Conservation (phyloP, 2,888 invertebrate genomes). For the Chaetoderma sp. region DNA sequence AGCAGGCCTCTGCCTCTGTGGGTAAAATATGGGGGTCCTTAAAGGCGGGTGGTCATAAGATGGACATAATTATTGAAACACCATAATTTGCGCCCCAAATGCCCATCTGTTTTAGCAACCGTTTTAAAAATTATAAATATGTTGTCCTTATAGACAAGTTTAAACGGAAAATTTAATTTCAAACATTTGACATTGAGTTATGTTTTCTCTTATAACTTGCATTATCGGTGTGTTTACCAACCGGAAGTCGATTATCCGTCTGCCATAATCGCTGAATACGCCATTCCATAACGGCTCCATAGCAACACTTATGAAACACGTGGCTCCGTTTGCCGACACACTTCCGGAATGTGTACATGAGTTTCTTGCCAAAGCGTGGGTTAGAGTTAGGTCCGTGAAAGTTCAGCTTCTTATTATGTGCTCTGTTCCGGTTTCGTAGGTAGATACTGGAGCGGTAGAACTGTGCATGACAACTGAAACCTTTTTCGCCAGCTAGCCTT, state of each 20-base stretch:
- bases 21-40: too few species aligned
- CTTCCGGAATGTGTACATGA: constrained; percentile 54
- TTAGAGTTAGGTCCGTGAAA: constrained; percentile 45
- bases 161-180: too few species aligned
- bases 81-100: too few species aligned
- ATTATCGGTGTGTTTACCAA: too few species aligned
- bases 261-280: constrained; percentile 34
- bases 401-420: constrained; percentile 50
- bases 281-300: constrained; percentile 41
- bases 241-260: neutral
- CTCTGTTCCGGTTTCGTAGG: constrained; percentile 53
- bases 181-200: too few species aligned
- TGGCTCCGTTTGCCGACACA: constrained; percentile 40
- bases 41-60: too few species aligned
- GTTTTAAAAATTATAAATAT: too few species aligned
- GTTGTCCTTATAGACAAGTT: too few species aligned
- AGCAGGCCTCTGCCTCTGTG: too few species aligned
- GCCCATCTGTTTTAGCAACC: too few species aligned
- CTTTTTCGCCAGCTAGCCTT: constrained; percentile 61
- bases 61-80: too few species aligned
- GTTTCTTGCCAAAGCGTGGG: constrained; percentile 41
- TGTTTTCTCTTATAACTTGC: too few species aligned
- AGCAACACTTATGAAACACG: constrained; percentile 60
- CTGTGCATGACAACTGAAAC: constrained; percentile 56
- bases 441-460: constrained; percentile 51